Base-by-base conservation (phyloP, 1,140 invertebrate species). In the Leptinotarsa texana region DNA sequence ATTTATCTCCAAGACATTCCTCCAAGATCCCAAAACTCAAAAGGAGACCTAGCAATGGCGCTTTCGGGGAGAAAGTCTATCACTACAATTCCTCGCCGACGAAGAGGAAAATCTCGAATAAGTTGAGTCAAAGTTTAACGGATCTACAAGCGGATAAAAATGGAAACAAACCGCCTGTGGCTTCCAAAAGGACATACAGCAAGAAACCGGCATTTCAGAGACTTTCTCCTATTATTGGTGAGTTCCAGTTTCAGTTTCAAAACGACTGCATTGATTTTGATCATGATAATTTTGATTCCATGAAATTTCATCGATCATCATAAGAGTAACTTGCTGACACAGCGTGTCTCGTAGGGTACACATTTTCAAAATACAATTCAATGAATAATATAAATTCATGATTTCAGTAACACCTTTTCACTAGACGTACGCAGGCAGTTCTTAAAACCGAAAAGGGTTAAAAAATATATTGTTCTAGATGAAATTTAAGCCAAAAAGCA, bases 41-140 rank as follows among this genome's bases (percentile, higher is more conserved):
- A 13, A 73, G 79, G 65, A 81, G 77, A 49, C 63, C 72, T 5
- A 80, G 78, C 47, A 73, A 73, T 4, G 77, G 67, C 11, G 72
- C 72, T 1, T 82, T 81, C 68, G 80, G 79, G 3, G 82, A 83
- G 47, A 82, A 78, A 67, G 75, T 81, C 6, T 71, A 73, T 8
- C 69, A 80, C 72, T 69, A 65, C 13, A 67, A 70, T 27, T 63
- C 72, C 27, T 63, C 75, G 8, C 67, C 77, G 13, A 76, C 73
- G 17, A 42, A 66, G 49, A 73, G 73, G 61, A 76, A 69, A 69
- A 69, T 82, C 15, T 77, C 74, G 47, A 69, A 67, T 5, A 77
- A 82, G 65, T 74, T 81, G 21, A 85, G 84, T 74, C 75, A 82
- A 78, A 85, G 84, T 69, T 71, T 84, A 66, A 82, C 81, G 4